Percentiles rank a stretch among this genome's conserved stretches.
Evolutionary conservation across 2,797 vertebrate genomes (phyloP).

Genomic region (Coendou prehensilis): DNA sequence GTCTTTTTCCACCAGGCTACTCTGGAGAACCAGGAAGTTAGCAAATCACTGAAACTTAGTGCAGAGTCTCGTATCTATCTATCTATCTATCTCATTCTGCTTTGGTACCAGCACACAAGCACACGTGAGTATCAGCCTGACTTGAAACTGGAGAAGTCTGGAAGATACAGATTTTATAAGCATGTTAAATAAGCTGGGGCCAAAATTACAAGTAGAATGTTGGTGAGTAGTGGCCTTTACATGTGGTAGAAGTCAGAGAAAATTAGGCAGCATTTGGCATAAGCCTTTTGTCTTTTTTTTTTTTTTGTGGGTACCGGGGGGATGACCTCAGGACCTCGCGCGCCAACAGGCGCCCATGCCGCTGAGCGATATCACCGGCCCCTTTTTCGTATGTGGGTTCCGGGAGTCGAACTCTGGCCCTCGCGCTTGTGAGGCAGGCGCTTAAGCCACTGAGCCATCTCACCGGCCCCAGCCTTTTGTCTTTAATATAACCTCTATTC

Average conservation of each 20-base stretch:
- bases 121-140: neutral
- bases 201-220: neutral
- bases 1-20: neutral
- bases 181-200: neutral
- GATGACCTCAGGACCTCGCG: too few species aligned
- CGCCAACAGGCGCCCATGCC: too few species aligned
- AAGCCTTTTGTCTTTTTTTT: neutral
- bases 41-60: neutral
- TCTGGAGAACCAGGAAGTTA: neutral
- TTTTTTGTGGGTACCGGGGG: too few species aligned
- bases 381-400: too few species aligned
- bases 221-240: neutral
- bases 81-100: neutral
- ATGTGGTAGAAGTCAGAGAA: neutral
- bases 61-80: too few species aligned
- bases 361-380: too few species aligned
- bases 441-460: too few species aligned
- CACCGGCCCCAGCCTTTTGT: neutral
- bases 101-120: neutral
- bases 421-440: too few species aligned
- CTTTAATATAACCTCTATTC: neutral
- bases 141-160: neutral
- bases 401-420: too few species aligned
- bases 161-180: neutral
- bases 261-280: neutral